Conservation (phyloP, 2,797 vertebrate species). For the Graptemys geographica region DNA sequence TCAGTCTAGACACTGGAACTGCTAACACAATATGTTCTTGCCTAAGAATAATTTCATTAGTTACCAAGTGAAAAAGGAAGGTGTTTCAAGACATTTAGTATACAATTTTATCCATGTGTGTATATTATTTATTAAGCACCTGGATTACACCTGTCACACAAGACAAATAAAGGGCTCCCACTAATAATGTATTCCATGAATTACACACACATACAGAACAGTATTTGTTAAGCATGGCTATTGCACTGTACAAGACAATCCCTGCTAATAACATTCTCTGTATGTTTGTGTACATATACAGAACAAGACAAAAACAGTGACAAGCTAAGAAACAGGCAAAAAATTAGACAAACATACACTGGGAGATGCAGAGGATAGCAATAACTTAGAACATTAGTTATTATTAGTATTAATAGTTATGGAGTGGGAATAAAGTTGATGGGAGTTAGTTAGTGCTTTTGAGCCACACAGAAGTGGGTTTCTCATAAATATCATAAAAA, state of each 20-base stretch:
- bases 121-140: background rate
- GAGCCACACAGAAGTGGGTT: slow-evolving; percentile 27
- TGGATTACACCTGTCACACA: background rate
- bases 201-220: background rate
- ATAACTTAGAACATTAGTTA: slow-evolving; percentile 8
- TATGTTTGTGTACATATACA: background rate
- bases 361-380: background rate
- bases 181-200: background rate
- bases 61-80: slow-evolving; percentile 26
- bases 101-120: background rate
- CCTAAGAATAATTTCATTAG: slow-evolving; percentile 4
- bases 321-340: background rate
- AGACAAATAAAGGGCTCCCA: background rate
- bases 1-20: background rate
- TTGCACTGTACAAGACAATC: background rate
- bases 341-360: background rate
- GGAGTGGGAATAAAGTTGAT: slow-evolving; percentile 6
- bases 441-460: slow-evolving; percentile 21
- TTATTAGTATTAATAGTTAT: slow-evolving; percentile 53
- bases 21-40: background rate
- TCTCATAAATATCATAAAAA: slow-evolving; percentile 49
- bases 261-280: background rate
- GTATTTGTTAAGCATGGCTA: background rate
- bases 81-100: background rate
- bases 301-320: background rate